Conservation (phyloP, 1,140 invertebrate species). For the Lysiphlebus fabarum region DNA sequence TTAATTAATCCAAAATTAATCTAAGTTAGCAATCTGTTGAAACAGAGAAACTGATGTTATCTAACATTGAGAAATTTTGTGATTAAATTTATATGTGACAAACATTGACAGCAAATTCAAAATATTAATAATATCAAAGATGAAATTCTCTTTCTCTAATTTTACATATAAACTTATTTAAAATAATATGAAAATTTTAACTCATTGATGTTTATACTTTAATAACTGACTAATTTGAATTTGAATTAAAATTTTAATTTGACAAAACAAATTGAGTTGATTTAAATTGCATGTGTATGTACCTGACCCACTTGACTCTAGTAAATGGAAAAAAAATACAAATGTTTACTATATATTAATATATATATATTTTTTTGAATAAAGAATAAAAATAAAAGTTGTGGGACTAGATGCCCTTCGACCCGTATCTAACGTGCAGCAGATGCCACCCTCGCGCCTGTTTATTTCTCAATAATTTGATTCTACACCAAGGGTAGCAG, state of each 20-base stretch:
- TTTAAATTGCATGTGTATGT: conserved; percentile 17
- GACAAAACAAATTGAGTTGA: conserved; percentile 6
- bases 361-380: conserved; percentile 10
- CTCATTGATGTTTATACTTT: no score
- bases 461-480: conserved; percentile 25
- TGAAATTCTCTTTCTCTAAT: no score
- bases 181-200: no score
- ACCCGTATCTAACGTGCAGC: conserved; percentile 55
- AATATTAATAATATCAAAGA: no score
- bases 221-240: no score
- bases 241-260: conserved; percentile 2
- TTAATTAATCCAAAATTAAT: conserved; percentile 43
- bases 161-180: no score
- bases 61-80: conserved; percentile 8
- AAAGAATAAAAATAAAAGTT: conserved; percentile 32
- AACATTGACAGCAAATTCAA: no score
- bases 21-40: conserved; percentile 26
- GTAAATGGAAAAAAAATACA: neutral
- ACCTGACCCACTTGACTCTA: conserved; percentile 48
- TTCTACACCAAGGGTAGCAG: conserved; percentile 37
- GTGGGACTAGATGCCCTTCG: conserved; percentile 41
- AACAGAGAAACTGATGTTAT: conserved; percentile 20
- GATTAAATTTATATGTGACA: conserved; percentile 16
- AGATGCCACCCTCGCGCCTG: conserved; percentile 50
- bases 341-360: no score